A percentile compares a stretch with the other conserved stretches of the same genome.
phyloP scores from a whole-genome alignment of 2,113 vertebrate genomes.

The Ceyx melanurus region DNA sequence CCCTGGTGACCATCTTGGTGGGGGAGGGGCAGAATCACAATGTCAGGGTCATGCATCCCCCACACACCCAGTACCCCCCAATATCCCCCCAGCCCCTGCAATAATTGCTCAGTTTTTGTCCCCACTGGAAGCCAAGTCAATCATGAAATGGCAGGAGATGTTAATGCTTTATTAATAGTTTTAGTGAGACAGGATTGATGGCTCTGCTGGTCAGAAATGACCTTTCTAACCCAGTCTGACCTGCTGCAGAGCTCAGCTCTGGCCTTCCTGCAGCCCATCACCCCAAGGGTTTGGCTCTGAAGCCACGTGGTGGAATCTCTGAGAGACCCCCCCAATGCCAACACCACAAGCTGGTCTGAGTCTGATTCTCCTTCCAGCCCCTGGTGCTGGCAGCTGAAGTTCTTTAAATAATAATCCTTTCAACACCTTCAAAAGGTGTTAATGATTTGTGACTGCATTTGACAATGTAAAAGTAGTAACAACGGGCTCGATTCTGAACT shows the following conservation, averaged over 20 bases:
- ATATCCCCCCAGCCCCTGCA: neutral
- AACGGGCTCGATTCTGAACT: neutral
- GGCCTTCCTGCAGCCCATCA: neutral
- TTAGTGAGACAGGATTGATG: constrained; percentile 46
- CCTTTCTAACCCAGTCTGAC: neutral
- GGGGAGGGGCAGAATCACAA: too few species aligned
- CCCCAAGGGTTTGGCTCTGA: neutral
- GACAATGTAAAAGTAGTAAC: neutral
- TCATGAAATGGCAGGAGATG: neutral
- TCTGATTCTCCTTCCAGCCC: neutral
- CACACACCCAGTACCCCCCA: too few species aligned
- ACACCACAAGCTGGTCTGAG: neutral
- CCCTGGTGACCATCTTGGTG: too few species aligned
- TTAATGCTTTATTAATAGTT: constrained; percentile 58
- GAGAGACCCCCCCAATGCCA: neutral
- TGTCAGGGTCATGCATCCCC: too few species aligned
- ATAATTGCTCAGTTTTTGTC: constrained; percentile 6
- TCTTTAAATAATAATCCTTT: neutral
- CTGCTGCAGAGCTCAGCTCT: neutral
- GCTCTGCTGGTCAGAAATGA: neutral
- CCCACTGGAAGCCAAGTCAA: constrained; percentile 31
- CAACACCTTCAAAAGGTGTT: neutral
- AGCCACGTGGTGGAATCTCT: neutral
- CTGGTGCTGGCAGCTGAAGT: neutral
- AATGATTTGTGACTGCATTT: neutral